Percentiles rank a stretch among this genome's conserved stretches.
These are phyloP conservation scores for Thalassoma bifasciatum DNA, from an alignment of 2,113 vertebrate genomes.

Conservation along the genomic window DNA sequence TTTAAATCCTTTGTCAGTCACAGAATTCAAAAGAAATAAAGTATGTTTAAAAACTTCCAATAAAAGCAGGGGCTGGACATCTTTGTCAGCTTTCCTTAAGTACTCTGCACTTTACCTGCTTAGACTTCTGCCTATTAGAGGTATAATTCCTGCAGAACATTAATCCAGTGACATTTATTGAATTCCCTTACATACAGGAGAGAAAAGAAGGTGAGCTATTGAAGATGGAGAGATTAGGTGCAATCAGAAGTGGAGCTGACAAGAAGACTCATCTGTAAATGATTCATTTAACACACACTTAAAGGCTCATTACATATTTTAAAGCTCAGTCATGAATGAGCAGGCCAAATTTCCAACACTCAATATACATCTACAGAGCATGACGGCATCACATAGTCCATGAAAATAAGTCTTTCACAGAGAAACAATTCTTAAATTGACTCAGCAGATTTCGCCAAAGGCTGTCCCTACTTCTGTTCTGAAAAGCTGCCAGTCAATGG, in stretches of 20 bases:
- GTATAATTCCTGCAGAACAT: slow-evolving; percentile 9
- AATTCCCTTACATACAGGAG: background rate
- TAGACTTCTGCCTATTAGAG: slow-evolving; percentile 4
- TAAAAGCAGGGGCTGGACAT: slow-evolving; percentile 2
- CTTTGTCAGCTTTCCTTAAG: slow-evolving; percentile 9
- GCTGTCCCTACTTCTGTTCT: slow-evolving; percentile 65
- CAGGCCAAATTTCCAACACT: slow-evolving; percentile 31
- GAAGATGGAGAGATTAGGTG: slow-evolving; percentile 7
- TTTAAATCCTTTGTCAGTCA: slow-evolving; percentile 3
- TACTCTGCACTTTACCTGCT: slow-evolving; percentile 22
- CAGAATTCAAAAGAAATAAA: slow-evolving; percentile 20
- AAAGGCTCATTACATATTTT: slow-evolving; percentile 46
- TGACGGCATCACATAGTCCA: slow-evolving; percentile 50
- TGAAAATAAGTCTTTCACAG: slow-evolving; percentile 57
- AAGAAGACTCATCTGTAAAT: slow-evolving; percentile 29
- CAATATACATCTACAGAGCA: slow-evolving; percentile 38
- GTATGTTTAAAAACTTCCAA: slow-evolving; percentile 5
- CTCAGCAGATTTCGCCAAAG: slow-evolving; percentile 73
- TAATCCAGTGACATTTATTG: slow-evolving; percentile 1
- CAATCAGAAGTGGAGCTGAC: slow-evolving; percentile 24
- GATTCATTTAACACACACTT: slow-evolving; percentile 23
- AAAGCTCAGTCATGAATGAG: slow-evolving; percentile 60
- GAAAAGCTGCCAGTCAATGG: slow-evolving; percentile 61
- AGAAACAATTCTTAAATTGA: slow-evolving; percentile 69
- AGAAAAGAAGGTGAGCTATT: background rate